A percentile compares a stretch with the other conserved stretches of the same genome.
Conservation (phyloP, 2,888 invertebrate species). For the Trilocha varians region DNA sequence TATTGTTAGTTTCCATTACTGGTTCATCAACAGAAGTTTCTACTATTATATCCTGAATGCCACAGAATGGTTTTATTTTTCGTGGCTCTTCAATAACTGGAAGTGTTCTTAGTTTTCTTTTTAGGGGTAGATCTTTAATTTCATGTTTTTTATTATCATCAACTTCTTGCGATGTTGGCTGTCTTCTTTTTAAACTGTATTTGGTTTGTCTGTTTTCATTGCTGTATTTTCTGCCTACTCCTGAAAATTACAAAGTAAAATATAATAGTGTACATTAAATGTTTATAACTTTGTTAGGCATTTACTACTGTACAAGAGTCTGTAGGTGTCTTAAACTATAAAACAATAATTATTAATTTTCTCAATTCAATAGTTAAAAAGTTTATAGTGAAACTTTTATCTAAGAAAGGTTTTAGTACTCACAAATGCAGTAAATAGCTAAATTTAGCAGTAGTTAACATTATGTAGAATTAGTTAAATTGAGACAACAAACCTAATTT, state of each 20-base stretch:
- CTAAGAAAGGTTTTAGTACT: too few relatives aligned
- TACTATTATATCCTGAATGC: constrained; percentile 58
- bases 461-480: background rate
- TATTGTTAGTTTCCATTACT: too few relatives aligned
- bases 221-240: constrained; percentile 18
- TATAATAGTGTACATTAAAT: too few relatives aligned
- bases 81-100: constrained; percentile 26
- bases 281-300: too few relatives aligned
- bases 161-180: background rate
- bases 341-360: too few relatives aligned
- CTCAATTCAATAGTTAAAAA: too few relatives aligned
- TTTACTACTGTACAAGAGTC: too few relatives aligned
- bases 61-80: constrained; percentile 61
- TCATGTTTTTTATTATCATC: constrained; percentile 2
- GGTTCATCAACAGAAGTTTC: too few relatives aligned
- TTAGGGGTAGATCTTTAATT: constrained; percentile 13
- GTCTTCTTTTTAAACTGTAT: constrained; percentile 11
- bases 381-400: too few relatives aligned
- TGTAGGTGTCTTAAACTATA: too few relatives aligned
- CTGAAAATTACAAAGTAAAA: constrained; percentile 2
- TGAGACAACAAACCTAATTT: constrained; percentile 15
- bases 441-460: too few relatives aligned
- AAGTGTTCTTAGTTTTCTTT: constrained; percentile 21
- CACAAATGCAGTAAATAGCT: too few relatives aligned
- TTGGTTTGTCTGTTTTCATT: constrained; percentile 15